These are phyloP conservation scores for Paradoxurus hermaphroditus DNA, from an alignment of 2,113 vertebrate genomes.

Conservation along the genomic window DNA sequence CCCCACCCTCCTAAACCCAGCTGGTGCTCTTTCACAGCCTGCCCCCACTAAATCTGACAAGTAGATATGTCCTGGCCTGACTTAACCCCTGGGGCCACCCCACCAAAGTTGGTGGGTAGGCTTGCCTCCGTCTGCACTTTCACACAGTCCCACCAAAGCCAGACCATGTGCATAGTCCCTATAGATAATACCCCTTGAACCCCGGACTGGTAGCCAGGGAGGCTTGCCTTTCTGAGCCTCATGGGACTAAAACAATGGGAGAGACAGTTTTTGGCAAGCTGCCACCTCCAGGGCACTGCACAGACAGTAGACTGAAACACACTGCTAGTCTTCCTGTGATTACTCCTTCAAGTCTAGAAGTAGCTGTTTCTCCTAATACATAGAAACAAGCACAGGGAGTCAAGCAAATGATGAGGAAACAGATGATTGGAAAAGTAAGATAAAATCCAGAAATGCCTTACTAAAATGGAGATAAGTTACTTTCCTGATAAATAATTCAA, in stretches of 20 bases:
- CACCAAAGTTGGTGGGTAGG: background rate
- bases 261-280: background rate
- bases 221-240: background rate
- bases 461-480: background rate
- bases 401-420: background rate
- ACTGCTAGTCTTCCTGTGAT: background rate
- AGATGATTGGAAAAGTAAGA: background rate
- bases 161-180: background rate
- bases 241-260: background rate
- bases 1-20: background rate
- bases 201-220: background rate
- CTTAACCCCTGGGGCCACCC: background rate
- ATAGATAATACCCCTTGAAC: background rate
- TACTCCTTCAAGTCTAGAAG: background rate
- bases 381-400: background rate
- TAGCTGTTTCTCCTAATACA: background rate
- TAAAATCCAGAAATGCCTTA: background rate
- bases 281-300: background rate
- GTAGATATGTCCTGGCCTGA: background rate
- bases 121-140: background rate
- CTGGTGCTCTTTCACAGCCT: background rate
- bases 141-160: background rate
- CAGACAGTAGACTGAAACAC: background rate
- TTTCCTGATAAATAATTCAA: background rate
- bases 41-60: background rate